A percentile compares a stretch with the other conserved stretches of the same genome.
phyloP scores from a whole-genome alignment of 2,797 vertebrate genomes.

The Spinus pinus region DNA sequence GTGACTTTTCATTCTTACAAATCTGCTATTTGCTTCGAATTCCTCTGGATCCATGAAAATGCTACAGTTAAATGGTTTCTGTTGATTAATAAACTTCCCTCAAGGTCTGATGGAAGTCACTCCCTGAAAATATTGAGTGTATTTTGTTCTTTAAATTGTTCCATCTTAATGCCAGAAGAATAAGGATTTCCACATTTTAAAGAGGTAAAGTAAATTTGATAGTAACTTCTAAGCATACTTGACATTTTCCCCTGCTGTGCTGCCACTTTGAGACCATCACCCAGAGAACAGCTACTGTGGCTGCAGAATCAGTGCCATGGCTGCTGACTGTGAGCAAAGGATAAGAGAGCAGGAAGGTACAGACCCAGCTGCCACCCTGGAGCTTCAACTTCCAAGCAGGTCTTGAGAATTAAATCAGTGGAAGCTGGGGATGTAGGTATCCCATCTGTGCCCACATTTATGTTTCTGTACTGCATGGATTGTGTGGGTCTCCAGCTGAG shows the following conservation, averaged over 20 bases:
- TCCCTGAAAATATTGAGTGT: conserved; percentile 56
- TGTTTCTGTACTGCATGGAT: neutral
- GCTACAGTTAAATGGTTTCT: conserved; percentile 72
- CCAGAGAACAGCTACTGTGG: neutral
- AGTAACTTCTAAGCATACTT: neutral
- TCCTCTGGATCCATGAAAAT: conserved; percentile 76
- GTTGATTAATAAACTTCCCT: conserved; percentile 73
- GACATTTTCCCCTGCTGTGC: neutral
- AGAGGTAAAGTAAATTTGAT: conserved; percentile 29
- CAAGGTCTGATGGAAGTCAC: conserved; percentile 50
- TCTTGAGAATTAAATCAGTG: neutral
- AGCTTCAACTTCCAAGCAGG: neutral
- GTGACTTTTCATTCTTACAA: conserved; percentile 72
- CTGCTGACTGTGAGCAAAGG: neutral
- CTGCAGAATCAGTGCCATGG: neutral
- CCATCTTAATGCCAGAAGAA: conserved; percentile 17
- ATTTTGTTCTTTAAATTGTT: conserved; percentile 37
- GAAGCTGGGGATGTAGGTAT: neutral
- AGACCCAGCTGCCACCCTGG: neutral
- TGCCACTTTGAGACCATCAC: neutral
- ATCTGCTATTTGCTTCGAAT: conserved; percentile 75
- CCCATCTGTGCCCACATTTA: neutral
- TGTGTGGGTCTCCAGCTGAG: neutral
- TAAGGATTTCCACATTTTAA: conserved; percentile 25
- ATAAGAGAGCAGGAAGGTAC: neutral